Base-by-base conservation (phyloP, 2,888 invertebrate genomes). In the Drosophila quasianomalipes region DNA sequence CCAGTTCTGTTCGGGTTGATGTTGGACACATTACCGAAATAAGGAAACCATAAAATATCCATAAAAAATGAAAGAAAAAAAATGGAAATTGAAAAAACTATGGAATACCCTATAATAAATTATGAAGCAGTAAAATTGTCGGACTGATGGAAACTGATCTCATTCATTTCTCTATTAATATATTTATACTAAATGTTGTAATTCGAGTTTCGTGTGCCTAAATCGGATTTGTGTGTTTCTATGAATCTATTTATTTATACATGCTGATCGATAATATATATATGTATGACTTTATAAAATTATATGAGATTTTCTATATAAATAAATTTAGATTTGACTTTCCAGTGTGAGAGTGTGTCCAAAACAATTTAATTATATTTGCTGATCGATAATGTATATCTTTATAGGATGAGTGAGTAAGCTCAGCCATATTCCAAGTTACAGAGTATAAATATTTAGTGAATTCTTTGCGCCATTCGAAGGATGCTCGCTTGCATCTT, bases 21-120 rank as follows among this genome's bases (percentile, higher is more conserved):
- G 68, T 44, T 19, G 37, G n/a, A 16, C 62, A 55, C 60, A 70
- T 76, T 70, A 71, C 61, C 67, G 69, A 74, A 74, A 76, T 69
- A 77, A 65, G 74, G 72, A 84, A 86, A 76, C 57, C 80, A 84
- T 77, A 87, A 80, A 85, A 78, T 54, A 39, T 4, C 51, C 12
- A 22, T 31, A 39, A 53, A 72, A 49, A 69, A 53, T 51, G 14
- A n/a, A n/a, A 1, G 0, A 14, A 41, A 41, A 41, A 10, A 30
- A 31, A 44, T n/a, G 31, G 1, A 44, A 52, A 22, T 33, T 39
- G 31, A 35, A 39, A 12, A 35, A 59, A 55, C 30, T 49, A 12
- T 4, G 5, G 6, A 3, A 57, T 57, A 64, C 35, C 49, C 70
- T 54, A 3, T n/a, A 44, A 6, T 1, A 14, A 35, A 14, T 30